Conservation (phyloP, 2,888 invertebrate species). For the Megastigmus dorsalis region DNA sequence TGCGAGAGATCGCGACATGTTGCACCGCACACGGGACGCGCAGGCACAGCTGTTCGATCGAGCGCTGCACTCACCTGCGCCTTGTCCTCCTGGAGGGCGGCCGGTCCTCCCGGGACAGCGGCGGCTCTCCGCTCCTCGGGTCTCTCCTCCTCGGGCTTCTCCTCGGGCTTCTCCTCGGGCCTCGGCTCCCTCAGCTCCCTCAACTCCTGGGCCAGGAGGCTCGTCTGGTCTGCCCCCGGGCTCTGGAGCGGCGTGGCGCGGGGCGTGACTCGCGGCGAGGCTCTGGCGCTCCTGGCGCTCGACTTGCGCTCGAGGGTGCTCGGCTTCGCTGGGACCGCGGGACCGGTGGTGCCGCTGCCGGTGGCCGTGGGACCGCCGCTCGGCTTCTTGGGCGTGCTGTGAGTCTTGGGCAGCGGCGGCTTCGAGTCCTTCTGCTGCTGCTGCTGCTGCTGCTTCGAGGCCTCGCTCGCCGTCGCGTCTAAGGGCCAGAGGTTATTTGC, state of each 20-base stretch:
- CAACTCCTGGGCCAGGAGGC: background rate
- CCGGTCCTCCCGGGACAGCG: too few species aligned
- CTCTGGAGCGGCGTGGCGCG: constrained; percentile 78
- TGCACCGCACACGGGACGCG: too few species aligned
- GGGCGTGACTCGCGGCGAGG: constrained; percentile 75
- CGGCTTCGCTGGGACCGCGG: constrained; percentile 52
- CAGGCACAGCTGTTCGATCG: too few species aligned
- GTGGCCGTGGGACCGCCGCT: constrained; percentile 61
- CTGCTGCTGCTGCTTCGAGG: constrained; percentile 77
- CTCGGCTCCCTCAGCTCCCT: constrained; percentile 52
- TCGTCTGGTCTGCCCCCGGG: constrained; percentile 73
- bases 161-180: constrained; percentile 53
- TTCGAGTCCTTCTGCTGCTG: constrained; percentile 80
- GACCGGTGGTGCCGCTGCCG: too few species aligned
- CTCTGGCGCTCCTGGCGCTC: constrained; percentile 66
- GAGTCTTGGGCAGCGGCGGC: constrained; percentile 79
- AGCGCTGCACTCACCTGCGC: too few species aligned
- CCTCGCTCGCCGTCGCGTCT: constrained; percentile 67
- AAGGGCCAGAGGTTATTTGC: too few species aligned
- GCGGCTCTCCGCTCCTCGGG: too few species aligned
- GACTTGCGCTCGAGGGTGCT: constrained; percentile 58
- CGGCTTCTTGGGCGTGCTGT: constrained; percentile 74
- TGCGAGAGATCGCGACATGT: too few species aligned
- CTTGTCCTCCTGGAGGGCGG: too few species aligned
- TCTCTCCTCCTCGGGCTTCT: constrained; percentile 65